Conservation (phyloP, 1,140 invertebrate genomes). For the Ostrea denselamellosa region DNA sequence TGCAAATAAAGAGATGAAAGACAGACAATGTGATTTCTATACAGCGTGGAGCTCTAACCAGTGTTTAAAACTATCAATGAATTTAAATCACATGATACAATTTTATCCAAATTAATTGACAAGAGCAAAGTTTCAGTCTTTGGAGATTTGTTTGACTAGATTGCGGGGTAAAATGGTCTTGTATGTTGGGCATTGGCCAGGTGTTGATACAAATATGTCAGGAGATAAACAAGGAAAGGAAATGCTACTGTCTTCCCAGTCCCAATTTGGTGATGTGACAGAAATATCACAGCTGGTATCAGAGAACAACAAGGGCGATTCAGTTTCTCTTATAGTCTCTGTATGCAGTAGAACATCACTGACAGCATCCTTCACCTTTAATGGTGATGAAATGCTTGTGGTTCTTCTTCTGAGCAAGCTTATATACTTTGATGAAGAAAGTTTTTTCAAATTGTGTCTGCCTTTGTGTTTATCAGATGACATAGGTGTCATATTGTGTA, state of each 20-base stretch:
- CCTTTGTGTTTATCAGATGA: background rate
- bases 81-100: too few relatives aligned
- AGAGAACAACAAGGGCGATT: conserved; percentile 3
- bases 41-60: too few relatives aligned
- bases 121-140: background rate
- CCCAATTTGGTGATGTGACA: background rate
- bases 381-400: background rate
- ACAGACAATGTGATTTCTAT: too few relatives aligned
- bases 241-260: background rate
- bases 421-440: conserved; percentile 16
- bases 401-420: background rate
- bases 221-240: background rate
- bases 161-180: background rate
- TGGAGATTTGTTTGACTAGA: background rate
- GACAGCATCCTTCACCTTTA: background rate
- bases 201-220: background rate
- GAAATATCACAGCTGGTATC: background rate
- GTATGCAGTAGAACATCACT: background rate
- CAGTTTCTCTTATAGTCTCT: background rate
- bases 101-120: too few relatives aligned
- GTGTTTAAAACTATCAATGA: too few relatives aligned
- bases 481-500: background rate
- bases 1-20: too few relatives aligned
- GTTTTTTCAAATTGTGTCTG: background rate
- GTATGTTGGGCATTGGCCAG: background rate